Base-by-base conservation (phyloP, 1,140 invertebrate species). In the Sitophilus oryzae region DNA sequence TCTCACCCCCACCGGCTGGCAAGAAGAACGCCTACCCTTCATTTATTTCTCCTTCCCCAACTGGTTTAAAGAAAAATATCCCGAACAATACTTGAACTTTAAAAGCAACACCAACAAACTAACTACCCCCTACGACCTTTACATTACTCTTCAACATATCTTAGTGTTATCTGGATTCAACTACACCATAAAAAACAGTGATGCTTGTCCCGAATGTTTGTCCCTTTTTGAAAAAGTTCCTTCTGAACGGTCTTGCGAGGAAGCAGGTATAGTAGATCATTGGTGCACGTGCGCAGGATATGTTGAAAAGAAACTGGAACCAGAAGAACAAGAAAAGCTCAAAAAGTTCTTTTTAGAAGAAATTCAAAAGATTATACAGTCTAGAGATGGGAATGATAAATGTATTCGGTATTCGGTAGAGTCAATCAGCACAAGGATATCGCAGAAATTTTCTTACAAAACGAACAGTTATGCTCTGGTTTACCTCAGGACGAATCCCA, bases 11-110 rank as follows among this genome's bases (percentile, higher is more conserved):
- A 78, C 80, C 10, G 91, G 91, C 0, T 88, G 87, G 76, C 79
- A 91, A 41, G 91, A 94, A 67, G 89, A 93, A 67, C 70, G 89
- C 37, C 66, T 94, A 15, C 92, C 92, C 1, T 86, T 88, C 68
- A 73, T 90, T 15, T 88, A 82, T 58, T 60, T 91, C 3, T 80
- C 79, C 63, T 64, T 91, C 0, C 90, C 91, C 0, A 61, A 77
- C 25, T 79, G 77, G 73, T 89, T 89, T 62, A 70, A 73, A 42
- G 60, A 77, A n/a, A 69, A 74, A 45, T 77, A 83, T 62, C 76
- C 78, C 0, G 59, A 75, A n/a, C 71, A 81, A 18, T 76, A 75
- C 44, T 61, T 69, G 6, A 86, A 85, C 65, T 66, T 93, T 6
- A 58, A 70, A 25, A 62, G 69, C 0, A 94, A 94, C 60, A 74